Evolutionary conservation across 2,888 invertebrate genomes (phyloP).

Genomic region (Ligdia adustata): DNA sequence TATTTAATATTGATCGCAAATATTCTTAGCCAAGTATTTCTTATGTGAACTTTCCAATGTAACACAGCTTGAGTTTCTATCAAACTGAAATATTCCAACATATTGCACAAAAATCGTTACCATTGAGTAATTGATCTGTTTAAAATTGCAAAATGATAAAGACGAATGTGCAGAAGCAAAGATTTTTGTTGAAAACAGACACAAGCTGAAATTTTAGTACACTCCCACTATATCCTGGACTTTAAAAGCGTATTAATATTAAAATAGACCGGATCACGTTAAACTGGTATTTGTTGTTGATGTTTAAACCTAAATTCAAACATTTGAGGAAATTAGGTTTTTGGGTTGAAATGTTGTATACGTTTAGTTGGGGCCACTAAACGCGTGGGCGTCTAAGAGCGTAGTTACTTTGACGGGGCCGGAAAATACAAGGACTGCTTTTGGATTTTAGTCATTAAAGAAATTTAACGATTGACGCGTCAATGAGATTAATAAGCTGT

Average conservation of each 20-base stretch:
- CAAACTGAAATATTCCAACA: slow-evolving; percentile 2
- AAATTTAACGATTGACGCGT: neutral
- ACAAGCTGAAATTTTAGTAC: slow-evolving; percentile 11
- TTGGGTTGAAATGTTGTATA: slow-evolving; percentile 54
- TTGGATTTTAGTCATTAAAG: slow-evolving; percentile 9
- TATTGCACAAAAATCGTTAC: slow-evolving; percentile 6
- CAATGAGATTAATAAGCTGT: no score
- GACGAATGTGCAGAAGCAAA: slow-evolving; percentile 15
- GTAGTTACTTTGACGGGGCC: slow-evolving; percentile 4
- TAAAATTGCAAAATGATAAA: slow-evolving; percentile 26
- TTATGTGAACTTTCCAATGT: no score
- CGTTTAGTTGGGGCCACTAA: slow-evolving; percentile 43
- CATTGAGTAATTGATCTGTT: slow-evolving; percentile 3
- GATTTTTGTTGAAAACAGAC: slow-evolving; percentile 31
- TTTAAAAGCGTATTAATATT: neutral
- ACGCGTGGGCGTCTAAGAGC: slow-evolving; percentile 19
- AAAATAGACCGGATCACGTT: slow-evolving; percentile 2
- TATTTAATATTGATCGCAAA: no score
- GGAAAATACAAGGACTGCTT: slow-evolving; percentile 4
- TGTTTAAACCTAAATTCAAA: slow-evolving; percentile 24
- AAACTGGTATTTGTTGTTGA: slow-evolving; percentile 12
- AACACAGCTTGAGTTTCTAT: no score
- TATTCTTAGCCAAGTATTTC: no score
- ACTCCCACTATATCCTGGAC: slow-evolving; percentile 18
- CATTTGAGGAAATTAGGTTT: slow-evolving; percentile 57